Base-by-base conservation (phyloP, 2,113 vertebrate genomes). In the Peromyscus maniculatus region DNA sequence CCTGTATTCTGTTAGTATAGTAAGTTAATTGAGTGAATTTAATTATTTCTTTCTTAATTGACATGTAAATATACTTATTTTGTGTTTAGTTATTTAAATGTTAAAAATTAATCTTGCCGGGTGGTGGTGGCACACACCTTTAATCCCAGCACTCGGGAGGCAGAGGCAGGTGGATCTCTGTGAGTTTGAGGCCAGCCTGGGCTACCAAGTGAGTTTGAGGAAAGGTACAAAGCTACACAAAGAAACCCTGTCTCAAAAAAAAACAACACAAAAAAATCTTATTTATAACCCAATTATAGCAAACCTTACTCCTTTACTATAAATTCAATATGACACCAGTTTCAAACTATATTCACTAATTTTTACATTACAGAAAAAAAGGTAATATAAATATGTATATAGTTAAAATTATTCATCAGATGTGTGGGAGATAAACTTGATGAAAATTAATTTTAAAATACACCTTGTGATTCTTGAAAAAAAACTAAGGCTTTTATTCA, bases 331-430 rank as follows among this genome's bases (percentile, higher is more conserved):
- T 69, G 16, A 67, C 0, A 52, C 36, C 5, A 49, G 16, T 31
- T 92, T 88, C 57, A 72, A 74, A 24, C 33, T 66, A 10, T 67
- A 66, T 80, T 89, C 26, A 74, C 28, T 49, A 62, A 83, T 79
- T 28, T 94, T 6, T 0, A 17, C 52, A 83, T 78, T 66, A 43
- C 21, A 69, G 2, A 49, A 57, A 28, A 74, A 91, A 67, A 43
- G 67, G 9, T 43, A 78, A 7, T 7, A 15, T 7, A 39, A 11
- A 10, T 28, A 7, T 0, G 0, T 46, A 1, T 72, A 46, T 43
- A 39, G 39, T 31, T 72, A 49, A 11, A 90, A 31, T 13, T 39
- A 9, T 67, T 36, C 16, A 74, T 64, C 9, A 77, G 0, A 52
- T 79, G 0, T 1, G 0, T 17, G 26, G 52, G 19, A 72, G 7